phyloP scores from a whole-genome alignment of 1,140 invertebrate species.

The Centruroides vittatus region DNA sequence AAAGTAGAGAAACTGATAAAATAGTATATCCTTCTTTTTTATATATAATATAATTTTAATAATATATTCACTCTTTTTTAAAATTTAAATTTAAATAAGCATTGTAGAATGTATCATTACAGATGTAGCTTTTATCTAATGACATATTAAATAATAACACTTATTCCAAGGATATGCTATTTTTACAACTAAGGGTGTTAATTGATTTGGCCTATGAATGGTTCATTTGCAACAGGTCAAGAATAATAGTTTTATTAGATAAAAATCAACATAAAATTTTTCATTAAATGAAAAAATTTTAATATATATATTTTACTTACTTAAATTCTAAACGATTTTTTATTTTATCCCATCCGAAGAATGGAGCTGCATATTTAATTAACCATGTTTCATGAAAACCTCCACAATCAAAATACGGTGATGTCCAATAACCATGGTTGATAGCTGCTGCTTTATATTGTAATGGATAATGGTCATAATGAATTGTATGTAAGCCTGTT shows the following conservation, averaged over 20 bases:
- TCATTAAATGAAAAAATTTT: not conserved
- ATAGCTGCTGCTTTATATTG: conserved; percentile 68
- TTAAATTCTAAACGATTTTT: conserved; percentile 85
- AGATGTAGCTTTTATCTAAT: too few species aligned
- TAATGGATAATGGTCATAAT: conserved; percentile 80
- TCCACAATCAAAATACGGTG: conserved; percentile 86
- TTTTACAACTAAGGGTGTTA: too few species aligned
- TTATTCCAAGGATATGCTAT: too few species aligned
- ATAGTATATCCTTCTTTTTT: too few species aligned
- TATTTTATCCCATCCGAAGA: conserved; percentile 92
- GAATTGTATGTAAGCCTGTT: conserved; percentile 59
- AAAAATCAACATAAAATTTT: not conserved
- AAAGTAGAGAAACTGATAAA: too few species aligned
- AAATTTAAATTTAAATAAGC: too few species aligned
- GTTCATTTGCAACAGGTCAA: too few species aligned
- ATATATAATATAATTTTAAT: too few species aligned
- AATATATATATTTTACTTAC: conserved; percentile 41
- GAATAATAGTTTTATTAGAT: not conserved
- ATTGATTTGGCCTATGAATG: too few species aligned
- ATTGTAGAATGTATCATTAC: too few species aligned
- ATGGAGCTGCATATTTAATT: conserved; percentile 84
- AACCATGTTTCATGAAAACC: conserved; percentile 61
- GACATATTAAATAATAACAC: too few species aligned
- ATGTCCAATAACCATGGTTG: conserved; percentile 81
- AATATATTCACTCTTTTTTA: too few species aligned